Evolutionary conservation across 2,113 vertebrate species (phyloP), one percentile per base, ranked within the genome.

Genomic region (Falcunculus frontatus): DNA sequence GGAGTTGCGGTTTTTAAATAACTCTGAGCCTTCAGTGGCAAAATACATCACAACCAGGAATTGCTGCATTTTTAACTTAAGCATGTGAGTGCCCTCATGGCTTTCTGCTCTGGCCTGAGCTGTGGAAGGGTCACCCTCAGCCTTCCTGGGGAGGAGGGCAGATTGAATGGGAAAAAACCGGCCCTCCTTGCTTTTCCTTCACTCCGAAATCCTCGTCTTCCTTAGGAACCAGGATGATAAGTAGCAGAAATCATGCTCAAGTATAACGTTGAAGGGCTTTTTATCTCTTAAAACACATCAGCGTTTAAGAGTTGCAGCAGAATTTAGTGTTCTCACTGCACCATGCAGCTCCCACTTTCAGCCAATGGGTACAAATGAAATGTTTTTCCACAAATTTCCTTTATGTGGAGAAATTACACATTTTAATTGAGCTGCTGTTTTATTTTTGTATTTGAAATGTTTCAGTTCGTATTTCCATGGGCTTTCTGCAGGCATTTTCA

Each of bases 41-140:
- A 96, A 89, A 93, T 96, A 70, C 78, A 91, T 96, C 92, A 60
- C 78, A 56, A 63, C 64, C 63, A 89, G 80, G 82, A 96, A 91
- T 89, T 73, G 50, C 41, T 77, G 47, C 2, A 0, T 69, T 95
- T 96, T 97, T 95, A 60, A 96, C 96, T 96, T 81, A 68, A 89
- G 89, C 42, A 27, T 52, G 30, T 73, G 84, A 92, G 67, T 65
- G 55, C 82, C 88, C 90, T 87, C 64, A 20, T 49, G 85, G 87
- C 83, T 94, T 86, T 93, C 89, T 92, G 82, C 78, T 89, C 84
- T 87, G 94, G 63, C 70, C 79, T 41, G 23, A 53, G 73, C 74
- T 53, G 49, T 73, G 84, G 41, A 56, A 89, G 37, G 69, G 64
- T 55, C 83, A 37, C 69, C n/a, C 63, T 30, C 22, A 11, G 26